A percentile compares a stretch with the other conserved stretches of the same genome.
phyloP scores from a whole-genome alignment of 2,888 invertebrate species.

The Bruchidius siliquastri region DNA sequence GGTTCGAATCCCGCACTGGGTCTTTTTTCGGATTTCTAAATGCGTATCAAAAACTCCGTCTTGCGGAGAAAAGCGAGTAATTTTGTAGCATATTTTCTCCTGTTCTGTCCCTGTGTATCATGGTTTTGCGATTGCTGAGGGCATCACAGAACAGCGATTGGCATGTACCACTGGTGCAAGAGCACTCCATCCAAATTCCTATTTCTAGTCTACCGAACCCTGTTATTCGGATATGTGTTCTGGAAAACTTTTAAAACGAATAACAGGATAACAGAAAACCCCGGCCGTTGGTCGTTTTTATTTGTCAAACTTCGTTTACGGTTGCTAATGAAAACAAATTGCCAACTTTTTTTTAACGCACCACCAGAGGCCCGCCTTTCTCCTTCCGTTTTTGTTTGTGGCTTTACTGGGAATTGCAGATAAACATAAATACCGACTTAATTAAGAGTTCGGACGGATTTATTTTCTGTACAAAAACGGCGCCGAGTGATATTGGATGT shows the following conservation, averaged over 20 bases:
- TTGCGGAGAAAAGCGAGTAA: too few relatives aligned
- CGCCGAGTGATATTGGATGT: background rate
- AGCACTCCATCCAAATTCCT: background rate
- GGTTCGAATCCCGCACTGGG: too few relatives aligned
- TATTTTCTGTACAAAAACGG: background rate
- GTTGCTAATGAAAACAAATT: constrained; percentile 15
- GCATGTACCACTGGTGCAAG: constrained; percentile 14
- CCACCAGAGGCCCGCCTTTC: background rate
- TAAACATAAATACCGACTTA: background rate
- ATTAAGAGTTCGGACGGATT: background rate
- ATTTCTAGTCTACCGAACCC: constrained; percentile 1
- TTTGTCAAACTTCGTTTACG: constrained; percentile 18
- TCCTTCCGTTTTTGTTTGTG: background rate
- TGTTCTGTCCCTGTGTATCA: too few relatives aligned
- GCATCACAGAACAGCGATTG: too few relatives aligned
- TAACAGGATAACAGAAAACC: constrained; percentile 16
- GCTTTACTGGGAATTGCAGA: background rate
- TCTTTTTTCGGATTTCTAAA: too few relatives aligned
- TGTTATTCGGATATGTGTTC: constrained; percentile 24
- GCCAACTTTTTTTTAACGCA: background rate
- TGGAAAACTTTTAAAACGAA: constrained; percentile 20
- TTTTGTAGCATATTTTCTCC: too few relatives aligned
- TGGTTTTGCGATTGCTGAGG: too few relatives aligned
- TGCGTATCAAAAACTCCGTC: too few relatives aligned
- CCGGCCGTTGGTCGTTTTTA: constrained; percentile 11